Evolutionary conservation across 2,797 vertebrate genomes (phyloP).

Genomic region (Anableps anableps): DNA sequence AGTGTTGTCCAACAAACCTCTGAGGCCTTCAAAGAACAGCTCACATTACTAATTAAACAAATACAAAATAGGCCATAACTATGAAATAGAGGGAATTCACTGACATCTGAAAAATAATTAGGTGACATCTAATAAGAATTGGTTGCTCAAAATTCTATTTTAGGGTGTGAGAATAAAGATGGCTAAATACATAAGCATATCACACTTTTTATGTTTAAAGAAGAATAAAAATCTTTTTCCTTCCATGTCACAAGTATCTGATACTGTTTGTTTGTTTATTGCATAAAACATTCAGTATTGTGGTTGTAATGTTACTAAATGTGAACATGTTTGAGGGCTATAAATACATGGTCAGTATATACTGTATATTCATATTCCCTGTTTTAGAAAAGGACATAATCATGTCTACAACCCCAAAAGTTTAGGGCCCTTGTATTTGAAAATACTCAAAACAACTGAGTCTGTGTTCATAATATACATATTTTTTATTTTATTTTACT

Average conservation of each 20-base stretch:
- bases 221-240: neutral
- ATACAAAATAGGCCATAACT: neutral
- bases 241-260: neutral
- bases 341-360: neutral
- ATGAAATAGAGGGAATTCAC: neutral
- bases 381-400: conserved; percentile 20
- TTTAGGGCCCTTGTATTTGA: conserved; percentile 30
- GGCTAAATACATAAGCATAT: neutral
- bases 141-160: neutral
- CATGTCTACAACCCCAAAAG: conserved; percentile 46
- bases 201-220: neutral
- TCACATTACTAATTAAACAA: neutral
- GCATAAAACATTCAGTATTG: neutral
- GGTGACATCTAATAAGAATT: neutral
- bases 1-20: neutral
- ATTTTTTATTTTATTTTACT: conserved; percentile 46
- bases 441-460: conserved; percentile 28
- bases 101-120: too few relatives aligned
- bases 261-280: neutral
- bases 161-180: neutral
- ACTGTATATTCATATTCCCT: neutral
- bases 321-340: neutral
- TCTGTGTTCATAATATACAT: conserved; percentile 36
- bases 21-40: neutral
- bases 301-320: too few relatives aligned